phyloP scores from a whole-genome alignment of 1,140 invertebrate species.

The Metopolophium dirhodum region DNA sequence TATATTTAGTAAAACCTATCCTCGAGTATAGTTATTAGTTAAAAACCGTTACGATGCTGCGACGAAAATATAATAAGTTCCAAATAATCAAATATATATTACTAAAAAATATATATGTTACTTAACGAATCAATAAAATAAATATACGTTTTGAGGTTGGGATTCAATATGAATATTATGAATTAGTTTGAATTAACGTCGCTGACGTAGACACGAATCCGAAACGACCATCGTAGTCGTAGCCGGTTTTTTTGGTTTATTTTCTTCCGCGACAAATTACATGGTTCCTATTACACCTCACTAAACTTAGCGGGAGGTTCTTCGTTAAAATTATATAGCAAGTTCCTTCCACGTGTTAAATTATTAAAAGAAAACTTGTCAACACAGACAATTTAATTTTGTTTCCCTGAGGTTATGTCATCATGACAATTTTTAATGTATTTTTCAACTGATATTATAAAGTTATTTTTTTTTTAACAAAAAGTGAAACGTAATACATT shows the following conservation, averaged over 20 bases:
- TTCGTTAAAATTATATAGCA: background rate
- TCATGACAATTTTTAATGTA: background rate
- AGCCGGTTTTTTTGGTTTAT: background rate
- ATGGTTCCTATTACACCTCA: background rate
- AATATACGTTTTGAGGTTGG: no score
- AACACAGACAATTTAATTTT: background rate
- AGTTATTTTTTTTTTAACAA: background rate
- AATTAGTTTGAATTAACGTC: no score
- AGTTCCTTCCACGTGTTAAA: background rate
- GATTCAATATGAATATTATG: no score
- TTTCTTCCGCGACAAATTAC: background rate
- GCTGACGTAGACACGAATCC: no score
- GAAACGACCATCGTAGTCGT: background rate
- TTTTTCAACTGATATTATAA: background rate
- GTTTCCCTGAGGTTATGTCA: background rate
- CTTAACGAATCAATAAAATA: no score
- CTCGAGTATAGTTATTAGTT: no score
- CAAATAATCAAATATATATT: no score
- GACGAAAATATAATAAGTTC: no score
- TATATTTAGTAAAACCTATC: no score
- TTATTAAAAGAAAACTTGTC: background rate
- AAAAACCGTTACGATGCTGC: no score
- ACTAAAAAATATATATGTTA: no score
- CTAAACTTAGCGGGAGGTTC: background rate
- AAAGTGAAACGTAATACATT: background rate